Percentiles rank a stretch among this genome's conserved stretches.
Evolutionary conservation across 2,888 invertebrate species (phyloP).

Genomic region (Cinara cedri): DNA sequence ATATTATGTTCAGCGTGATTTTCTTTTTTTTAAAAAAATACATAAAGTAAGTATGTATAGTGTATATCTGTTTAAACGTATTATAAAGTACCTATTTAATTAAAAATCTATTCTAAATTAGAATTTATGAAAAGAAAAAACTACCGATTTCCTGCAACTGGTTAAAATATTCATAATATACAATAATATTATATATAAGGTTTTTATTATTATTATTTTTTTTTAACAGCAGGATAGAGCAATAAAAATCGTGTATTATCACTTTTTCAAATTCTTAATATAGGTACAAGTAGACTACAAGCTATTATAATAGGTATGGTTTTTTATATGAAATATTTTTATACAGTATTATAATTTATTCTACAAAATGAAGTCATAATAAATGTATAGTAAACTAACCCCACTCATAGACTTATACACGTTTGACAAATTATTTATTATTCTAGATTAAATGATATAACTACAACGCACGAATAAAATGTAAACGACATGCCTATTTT

Average conservation of each 20-base stretch:
- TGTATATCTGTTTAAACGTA: too few species aligned
- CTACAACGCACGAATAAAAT: constrained; percentile 4
- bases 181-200: too few species aligned
- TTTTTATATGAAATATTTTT: neutral
- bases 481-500: constrained; percentile 18
- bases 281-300: too few species aligned
- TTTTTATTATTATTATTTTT: too few species aligned
- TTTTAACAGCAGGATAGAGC: neutral
- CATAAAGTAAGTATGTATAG: too few species aligned
- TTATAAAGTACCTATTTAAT: too few species aligned
- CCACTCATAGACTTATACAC: neutral
- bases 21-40: neutral
- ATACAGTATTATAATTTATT: neutral
- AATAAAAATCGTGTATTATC: neutral
- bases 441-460: neutral
- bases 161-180: too few species aligned
- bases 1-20: too few species aligned
- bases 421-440: constrained; percentile 17
- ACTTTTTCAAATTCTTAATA: too few species aligned
- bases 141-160: too few species aligned
- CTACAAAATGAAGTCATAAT: constrained; percentile 32
- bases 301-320: neutral
- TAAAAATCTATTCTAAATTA: too few species aligned
- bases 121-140: too few species aligned
- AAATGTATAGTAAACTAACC: neutral